Conservation (phyloP, 2,113 vertebrate genomes). For the Paracanthobrama guichenoti region DNA sequence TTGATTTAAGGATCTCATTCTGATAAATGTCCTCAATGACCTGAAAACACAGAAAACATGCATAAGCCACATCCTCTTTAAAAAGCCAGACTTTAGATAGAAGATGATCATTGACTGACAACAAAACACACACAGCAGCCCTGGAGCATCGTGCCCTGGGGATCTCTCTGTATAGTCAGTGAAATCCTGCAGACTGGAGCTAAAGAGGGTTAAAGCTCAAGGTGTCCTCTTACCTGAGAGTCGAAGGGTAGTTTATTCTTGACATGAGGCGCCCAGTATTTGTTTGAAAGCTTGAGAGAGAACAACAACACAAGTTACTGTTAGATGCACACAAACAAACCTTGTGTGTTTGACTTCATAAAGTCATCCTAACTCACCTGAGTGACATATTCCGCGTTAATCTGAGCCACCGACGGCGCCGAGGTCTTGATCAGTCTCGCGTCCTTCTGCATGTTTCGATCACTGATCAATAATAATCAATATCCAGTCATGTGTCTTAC, state of each 20-base stretch:
- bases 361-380: constrained; percentile 78
- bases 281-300: constrained; percentile 87
- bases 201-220: not conserved
- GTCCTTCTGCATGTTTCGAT: constrained; percentile 68
- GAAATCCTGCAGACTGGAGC: not conserved
- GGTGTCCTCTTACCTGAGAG: constrained; percentile 80
- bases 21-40: constrained; percentile 94
- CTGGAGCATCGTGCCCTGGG: no score
- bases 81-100: not conserved
- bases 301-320: not conserved
- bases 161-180: no score
- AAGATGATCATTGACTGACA: not conserved
- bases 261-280: constrained; percentile 94
- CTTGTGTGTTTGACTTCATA: not conserved
- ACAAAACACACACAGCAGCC: not conserved
- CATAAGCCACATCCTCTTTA: not conserved
- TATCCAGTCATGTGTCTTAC: not conserved
- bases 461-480: not conserved
- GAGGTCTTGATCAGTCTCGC: constrained; percentile 86
- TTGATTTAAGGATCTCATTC: constrained; percentile 92
- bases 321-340: not conserved
- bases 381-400: constrained; percentile 96
- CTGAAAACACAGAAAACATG: constrained; percentile 67
- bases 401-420: constrained; percentile 95
- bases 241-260: constrained; percentile 94